Percentiles rank a stretch among this genome's conserved stretches.
phyloP scores from a whole-genome alignment of 2,888 invertebrate genomes.

The Aphodius granarius region DNA sequence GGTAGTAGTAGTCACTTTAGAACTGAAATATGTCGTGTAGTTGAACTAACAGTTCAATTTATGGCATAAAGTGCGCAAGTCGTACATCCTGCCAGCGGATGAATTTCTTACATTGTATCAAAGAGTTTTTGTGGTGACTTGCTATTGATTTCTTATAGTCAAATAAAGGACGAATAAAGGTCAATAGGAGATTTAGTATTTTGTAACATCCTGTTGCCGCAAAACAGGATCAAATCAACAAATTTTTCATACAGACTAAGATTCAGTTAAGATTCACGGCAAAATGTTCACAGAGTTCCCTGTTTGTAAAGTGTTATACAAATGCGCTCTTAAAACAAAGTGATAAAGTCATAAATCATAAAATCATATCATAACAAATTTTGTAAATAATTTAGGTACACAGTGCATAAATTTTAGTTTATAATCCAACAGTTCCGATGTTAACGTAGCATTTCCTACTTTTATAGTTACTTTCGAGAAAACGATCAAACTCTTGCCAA shows the following conservation, averaged over 20 bases:
- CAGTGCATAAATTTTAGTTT: not conserved
- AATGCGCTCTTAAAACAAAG: too few species aligned
- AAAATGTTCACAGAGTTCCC: too few species aligned
- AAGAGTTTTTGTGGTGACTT: not conserved
- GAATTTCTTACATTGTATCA: not conserved
- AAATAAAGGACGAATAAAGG: too few species aligned
- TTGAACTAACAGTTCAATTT: not conserved
- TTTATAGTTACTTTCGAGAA: not conserved
- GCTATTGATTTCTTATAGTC: not conserved
- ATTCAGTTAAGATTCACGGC: too few species aligned
- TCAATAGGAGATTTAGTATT: too few species aligned
- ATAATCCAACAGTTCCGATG: not conserved
- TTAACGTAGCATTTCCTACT: not conserved
- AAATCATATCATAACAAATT: too few species aligned
- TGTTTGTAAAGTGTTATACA: too few species aligned
- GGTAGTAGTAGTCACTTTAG: not conserved
- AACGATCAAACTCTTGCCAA: not conserved
- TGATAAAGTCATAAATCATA: too few species aligned
- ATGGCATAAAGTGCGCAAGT: not conserved
- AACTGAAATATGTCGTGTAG: not conserved
- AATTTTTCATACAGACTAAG: too few species aligned
- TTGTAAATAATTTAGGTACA: too few species aligned
- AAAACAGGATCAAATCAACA: too few species aligned
- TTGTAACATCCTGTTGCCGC: too few species aligned
- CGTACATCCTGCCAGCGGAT: not conserved